A percentile compares a stretch with the other conserved stretches of the same genome.
Conservation (phyloP, 1,140 invertebrate genomes). For the Drosophila burlai region DNA sequence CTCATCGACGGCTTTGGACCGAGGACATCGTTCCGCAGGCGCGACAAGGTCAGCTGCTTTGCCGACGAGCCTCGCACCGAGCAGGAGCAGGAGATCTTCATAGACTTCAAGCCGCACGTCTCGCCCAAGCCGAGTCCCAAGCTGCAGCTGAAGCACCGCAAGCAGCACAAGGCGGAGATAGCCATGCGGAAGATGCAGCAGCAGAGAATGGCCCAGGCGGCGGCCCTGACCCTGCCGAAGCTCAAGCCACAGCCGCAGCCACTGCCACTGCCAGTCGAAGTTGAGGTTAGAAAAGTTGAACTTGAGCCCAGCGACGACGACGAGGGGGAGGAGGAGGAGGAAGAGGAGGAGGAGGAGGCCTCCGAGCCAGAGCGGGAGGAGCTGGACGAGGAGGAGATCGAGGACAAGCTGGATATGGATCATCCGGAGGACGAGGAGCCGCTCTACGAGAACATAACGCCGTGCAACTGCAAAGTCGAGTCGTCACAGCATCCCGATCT, state of each 20-base stretch:
- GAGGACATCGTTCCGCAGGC: conserved; percentile 68
- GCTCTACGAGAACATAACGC: conserved; percentile 75
- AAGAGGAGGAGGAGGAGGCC: conserved; percentile 53
- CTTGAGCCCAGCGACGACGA: conserved; percentile 59
- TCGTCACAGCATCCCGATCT: background rate
- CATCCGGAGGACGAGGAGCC: conserved; percentile 71
- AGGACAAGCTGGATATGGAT: conserved; percentile 40
- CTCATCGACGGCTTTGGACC: conserved; percentile 77
- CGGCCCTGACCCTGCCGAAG: conserved; percentile 66
- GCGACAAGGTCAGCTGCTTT: conserved; percentile 78
- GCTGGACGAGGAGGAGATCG: conserved; percentile 34
- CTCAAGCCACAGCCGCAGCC: conserved; percentile 35
- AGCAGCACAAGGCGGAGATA: conserved; percentile 74
- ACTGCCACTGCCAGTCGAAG: conserved; percentile 53
- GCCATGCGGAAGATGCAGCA: conserved; percentile 75
- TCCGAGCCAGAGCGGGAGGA: conserved; percentile 37
- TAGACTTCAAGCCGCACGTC: conserved; percentile 93
- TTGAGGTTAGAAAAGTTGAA: conserved; percentile 69
- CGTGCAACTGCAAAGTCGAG: conserved; percentile 56
- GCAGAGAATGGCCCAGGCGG: conserved; percentile 63
- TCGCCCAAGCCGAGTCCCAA: conserved; percentile 87
- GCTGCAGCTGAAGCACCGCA: conserved; percentile 85
- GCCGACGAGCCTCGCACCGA: conserved; percentile 22
- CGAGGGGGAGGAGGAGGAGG: conserved; percentile 57
- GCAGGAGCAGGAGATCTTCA: conserved; percentile 91